Evolutionary conservation across 1,140 invertebrate genomes (phyloP).

Genomic region (Phthorimaea operculella): DNA sequence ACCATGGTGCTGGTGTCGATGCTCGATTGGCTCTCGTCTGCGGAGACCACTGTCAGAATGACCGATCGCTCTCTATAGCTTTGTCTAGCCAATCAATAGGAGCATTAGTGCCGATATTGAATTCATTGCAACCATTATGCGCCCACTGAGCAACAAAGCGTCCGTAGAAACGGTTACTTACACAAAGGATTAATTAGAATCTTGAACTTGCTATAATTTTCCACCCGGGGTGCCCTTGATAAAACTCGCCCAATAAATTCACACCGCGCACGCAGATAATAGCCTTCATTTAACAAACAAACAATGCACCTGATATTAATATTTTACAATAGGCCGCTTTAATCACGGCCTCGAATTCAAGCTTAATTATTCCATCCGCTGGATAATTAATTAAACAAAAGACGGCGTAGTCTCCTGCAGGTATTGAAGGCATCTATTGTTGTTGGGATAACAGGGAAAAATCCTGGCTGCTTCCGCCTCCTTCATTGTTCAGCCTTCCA

Average conservation of each 20-base stretch:
- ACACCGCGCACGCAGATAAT: conserved; percentile 20
- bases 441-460: conserved; percentile 54
- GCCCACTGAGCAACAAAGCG: background rate
- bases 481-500: conserved; percentile 37
- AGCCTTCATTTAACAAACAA: conserved; percentile 28
- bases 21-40: conserved; percentile 29
- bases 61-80: conserved; percentile 26
- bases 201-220: conserved; percentile 20
- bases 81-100: background rate
- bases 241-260: conserved; percentile 27
- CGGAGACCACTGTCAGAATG: conserved; percentile 33
- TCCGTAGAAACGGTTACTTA: conserved; percentile 1
- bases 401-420: conserved; percentile 39
- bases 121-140: conserved; percentile 14
- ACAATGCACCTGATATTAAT: conserved; percentile 33
- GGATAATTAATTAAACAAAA: conserved; percentile 63
- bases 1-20: conserved; percentile 31
- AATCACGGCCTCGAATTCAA: conserved; percentile 44
- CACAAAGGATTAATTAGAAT: conserved; percentile 10
- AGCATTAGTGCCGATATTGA: conserved; percentile 6
- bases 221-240: conserved; percentile 15
- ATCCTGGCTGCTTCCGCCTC: conserved; percentile 47
- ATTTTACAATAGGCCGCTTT: conserved; percentile 27
- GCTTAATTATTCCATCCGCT: conserved; percentile 59
- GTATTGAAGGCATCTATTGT: conserved; percentile 47